phyloP scores from a whole-genome alignment of 2,888 invertebrate genomes.

The Odontocerum albicorne region DNA sequence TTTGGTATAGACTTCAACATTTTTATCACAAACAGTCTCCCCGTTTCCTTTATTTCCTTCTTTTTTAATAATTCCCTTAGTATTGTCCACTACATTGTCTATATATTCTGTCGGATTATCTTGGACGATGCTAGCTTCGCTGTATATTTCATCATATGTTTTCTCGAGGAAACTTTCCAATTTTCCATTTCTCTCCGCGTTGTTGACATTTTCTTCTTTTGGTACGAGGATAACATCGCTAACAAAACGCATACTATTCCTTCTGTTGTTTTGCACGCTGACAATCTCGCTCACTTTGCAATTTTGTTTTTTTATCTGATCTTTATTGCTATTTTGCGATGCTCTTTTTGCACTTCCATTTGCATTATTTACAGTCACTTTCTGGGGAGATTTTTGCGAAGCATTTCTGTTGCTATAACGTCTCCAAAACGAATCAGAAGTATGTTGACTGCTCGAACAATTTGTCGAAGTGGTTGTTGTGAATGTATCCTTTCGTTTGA shows the following conservation, averaged over 20 bases:
- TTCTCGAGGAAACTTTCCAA: slow-evolving; percentile 28
- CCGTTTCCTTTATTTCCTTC: background rate
- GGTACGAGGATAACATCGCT: slow-evolving; percentile 33
- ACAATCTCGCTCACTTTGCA: slow-evolving; percentile 49
- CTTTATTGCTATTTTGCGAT: slow-evolving; percentile 10
- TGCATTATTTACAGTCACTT: slow-evolving; percentile 1
- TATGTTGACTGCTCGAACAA: slow-evolving; percentile 60
- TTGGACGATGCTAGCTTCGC: background rate
- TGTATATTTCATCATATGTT: slow-evolving; percentile 16
- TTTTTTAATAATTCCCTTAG: no score
- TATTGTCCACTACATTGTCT: no score
- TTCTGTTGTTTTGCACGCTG: slow-evolving; percentile 51
- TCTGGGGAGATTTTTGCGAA: slow-evolving; percentile 34
- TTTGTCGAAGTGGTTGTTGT: slow-evolving; percentile 65
- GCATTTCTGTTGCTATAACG: slow-evolving; percentile 62
- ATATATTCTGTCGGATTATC: background rate
- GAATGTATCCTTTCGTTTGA: slow-evolving; percentile 67
- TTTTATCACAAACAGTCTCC: slow-evolving; percentile 4
- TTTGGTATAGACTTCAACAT: slow-evolving; percentile 12
- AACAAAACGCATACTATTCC: slow-evolving; percentile 51
- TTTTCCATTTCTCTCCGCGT: slow-evolving; percentile 15
- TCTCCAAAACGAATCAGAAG: slow-evolving; percentile 64
- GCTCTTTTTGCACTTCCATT: slow-evolving; percentile 25
- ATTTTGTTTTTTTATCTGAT: slow-evolving; percentile 13
- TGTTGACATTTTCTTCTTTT: slow-evolving; percentile 24